Evolutionary conservation across 2,797 vertebrate species (phyloP).

Genomic region (Meriones psammophilus): DNA sequence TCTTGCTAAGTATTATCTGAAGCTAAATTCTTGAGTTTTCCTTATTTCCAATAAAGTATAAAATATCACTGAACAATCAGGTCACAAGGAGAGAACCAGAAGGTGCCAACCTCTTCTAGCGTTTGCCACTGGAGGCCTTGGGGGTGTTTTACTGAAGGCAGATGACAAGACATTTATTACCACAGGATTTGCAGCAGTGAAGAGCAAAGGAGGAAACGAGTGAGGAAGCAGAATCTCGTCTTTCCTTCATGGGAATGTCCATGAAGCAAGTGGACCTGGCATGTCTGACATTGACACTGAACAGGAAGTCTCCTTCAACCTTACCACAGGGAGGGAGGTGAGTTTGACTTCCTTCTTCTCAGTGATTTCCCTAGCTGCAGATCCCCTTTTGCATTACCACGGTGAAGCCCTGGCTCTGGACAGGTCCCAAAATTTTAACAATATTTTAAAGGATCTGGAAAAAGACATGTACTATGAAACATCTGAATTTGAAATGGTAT

Average conservation of each 20-base stretch:
- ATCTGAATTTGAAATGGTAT: background rate
- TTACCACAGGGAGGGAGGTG: background rate
- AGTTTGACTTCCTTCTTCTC: background rate
- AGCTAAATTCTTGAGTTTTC: background rate
- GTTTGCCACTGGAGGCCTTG: fast-evolving
- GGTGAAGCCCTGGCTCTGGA: background rate
- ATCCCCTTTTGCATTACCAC: background rate
- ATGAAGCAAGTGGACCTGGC: fast-evolving
- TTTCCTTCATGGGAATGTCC: background rate
- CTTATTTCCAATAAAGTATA: background rate
- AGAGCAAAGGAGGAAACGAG: background rate
- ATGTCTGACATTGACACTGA: background rate
- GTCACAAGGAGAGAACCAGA: background rate
- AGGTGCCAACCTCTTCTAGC: background rate
- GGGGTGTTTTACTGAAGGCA: background rate
- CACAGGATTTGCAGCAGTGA: background rate
- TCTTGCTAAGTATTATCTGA: background rate
- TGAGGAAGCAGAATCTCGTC: background rate
- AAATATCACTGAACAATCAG: background rate
- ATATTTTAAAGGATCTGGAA: background rate
- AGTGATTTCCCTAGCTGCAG: background rate
- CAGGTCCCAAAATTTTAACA: background rate
- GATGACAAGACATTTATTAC: background rate
- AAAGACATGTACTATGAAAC: background rate
- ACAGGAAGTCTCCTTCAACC: background rate